These are phyloP conservation scores for Colossoma macropomum DNA, from an alignment of 2,113 vertebrate species.

Conservation along the genomic window DNA sequence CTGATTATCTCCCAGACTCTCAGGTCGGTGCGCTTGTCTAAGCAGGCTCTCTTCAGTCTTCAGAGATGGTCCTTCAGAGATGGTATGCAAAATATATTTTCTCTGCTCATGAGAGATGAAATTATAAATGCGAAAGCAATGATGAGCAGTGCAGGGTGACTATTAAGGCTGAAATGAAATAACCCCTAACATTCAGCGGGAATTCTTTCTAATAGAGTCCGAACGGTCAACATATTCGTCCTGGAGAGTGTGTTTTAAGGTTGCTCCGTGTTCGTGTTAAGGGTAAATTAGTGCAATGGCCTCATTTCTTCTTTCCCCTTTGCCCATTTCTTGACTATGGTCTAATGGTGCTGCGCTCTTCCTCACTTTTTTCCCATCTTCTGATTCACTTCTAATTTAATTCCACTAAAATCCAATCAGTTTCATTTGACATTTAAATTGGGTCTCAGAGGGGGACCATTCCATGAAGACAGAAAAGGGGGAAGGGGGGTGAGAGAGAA, in stretches of 20 bases:
- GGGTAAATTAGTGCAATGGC: slow-evolving; percentile 39
- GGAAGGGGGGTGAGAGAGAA: slow-evolving; percentile 31
- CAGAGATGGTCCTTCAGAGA: too few species aligned
- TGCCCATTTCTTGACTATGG: slow-evolving; percentile 7
- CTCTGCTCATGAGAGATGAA: slow-evolving; percentile 13
- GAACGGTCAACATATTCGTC: slow-evolving; percentile 13
- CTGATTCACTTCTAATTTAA: slow-evolving; percentile 55
- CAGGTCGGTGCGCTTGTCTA: too few species aligned
- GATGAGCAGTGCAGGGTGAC: neutral
- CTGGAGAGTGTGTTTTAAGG: neutral
- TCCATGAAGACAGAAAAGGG: slow-evolving; percentile 45
- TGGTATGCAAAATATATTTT: too few species aligned
- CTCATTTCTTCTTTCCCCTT: slow-evolving; percentile 29
- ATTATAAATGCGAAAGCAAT: neutral
- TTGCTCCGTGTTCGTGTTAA: slow-evolving; percentile 37
- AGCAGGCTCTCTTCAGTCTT: too few species aligned
- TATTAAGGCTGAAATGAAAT: neutral
- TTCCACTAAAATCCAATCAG: slow-evolving; percentile 67
- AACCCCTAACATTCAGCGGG: neutral
- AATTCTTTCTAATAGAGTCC: slow-evolving; percentile 5
- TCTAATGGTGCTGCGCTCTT: neutral
- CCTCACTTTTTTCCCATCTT: slow-evolving; percentile 9
- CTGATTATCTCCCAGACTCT: too few species aligned
- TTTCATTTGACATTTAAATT: slow-evolving; percentile 76
- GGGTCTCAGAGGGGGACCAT: slow-evolving; percentile 55